Percentiles rank a stretch among this genome's conserved stretches.
Evolutionary conservation across 2,113 vertebrate genomes (phyloP).

Genomic region (Emydura subglobosa): DNA sequence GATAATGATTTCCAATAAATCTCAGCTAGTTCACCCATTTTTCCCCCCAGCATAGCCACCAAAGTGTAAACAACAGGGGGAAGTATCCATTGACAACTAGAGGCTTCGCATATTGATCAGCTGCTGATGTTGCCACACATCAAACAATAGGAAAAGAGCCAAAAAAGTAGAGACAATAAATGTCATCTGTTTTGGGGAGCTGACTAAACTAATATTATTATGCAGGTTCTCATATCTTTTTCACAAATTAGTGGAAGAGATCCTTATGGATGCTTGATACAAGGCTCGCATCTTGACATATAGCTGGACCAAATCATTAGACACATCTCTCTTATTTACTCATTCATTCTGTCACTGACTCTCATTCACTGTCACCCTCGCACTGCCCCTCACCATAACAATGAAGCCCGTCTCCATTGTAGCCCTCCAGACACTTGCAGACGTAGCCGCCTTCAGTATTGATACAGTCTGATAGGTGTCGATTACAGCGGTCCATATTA

Average conservation of each 20-base stretch:
- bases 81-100: constrained; percentile 14
- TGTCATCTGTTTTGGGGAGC: background rate
- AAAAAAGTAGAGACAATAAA: background rate
- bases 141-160: background rate
- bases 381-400: constrained; percentile 75
- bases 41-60: background rate
- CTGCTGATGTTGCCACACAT: background rate
- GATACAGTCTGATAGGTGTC: constrained; percentile 63
- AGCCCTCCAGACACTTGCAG: constrained; percentile 82
- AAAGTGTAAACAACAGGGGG: constrained; percentile 42
- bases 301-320: background rate
- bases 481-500: constrained; percentile 53
- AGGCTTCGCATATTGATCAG: constrained; percentile 27
- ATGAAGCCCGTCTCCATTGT: constrained; percentile 76
- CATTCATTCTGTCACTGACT: background rate
- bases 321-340: background rate
- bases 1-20: constrained; percentile 70
- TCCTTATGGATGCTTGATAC: background rate
- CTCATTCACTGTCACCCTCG: background rate
- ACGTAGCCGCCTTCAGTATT: constrained; percentile 81
- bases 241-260: background rate
- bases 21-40: constrained; percentile 29
- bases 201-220: background rate
- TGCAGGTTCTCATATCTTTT: background rate
- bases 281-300: background rate